Base-by-base conservation (phyloP, 2,113 vertebrate species). In the Chunga burmeisteri region DNA sequence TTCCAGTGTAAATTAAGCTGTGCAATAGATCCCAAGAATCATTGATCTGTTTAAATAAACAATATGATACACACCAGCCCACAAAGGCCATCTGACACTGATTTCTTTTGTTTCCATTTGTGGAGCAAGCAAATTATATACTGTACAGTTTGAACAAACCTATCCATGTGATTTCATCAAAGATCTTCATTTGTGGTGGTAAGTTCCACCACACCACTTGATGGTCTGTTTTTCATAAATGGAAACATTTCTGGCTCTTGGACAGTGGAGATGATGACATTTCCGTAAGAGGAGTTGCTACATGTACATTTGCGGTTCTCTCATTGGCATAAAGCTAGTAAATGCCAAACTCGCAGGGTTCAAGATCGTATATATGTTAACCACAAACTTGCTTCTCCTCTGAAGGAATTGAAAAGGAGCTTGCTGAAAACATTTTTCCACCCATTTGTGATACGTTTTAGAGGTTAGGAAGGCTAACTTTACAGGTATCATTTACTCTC, bases 101-200 rank as follows among this genome's bases (percentile, higher is more conserved):
- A 52, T 49, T 81, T 78, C 47, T 92, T 92, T 91, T 38, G 27
- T 88, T 96, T 92, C 94, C 88, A 86, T 85, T 93, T 96, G 91
- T 75, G 91, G 55, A 93, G 67, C 30, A 49, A 50, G 6, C 61
- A 87, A 91, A 95, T 93, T 92, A 87, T 25, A 93, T 36, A 66
- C 34, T 70, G 58, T 44, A 40, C 17, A 62, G 34, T 63, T 79
- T 52, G 49, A 95, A 85, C 83, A 91, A 94, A 53, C 67, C 68
- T 42, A 90, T 77, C 32, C 30, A 86, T 86, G 12, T 81, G 67
- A 88, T 92, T 95, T 92, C 50, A 81, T 88, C 77, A 53, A 84
- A 95, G 68, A 78, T 40, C 55, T 86, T 75, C 11, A 44, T 87
- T 84, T 90, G 85, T 52, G 62, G 88, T 90, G 27, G 82, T 49